Evolutionary conservation across 2,113 vertebrate genomes (phyloP).

Genomic region (Microtus montanus): DNA sequence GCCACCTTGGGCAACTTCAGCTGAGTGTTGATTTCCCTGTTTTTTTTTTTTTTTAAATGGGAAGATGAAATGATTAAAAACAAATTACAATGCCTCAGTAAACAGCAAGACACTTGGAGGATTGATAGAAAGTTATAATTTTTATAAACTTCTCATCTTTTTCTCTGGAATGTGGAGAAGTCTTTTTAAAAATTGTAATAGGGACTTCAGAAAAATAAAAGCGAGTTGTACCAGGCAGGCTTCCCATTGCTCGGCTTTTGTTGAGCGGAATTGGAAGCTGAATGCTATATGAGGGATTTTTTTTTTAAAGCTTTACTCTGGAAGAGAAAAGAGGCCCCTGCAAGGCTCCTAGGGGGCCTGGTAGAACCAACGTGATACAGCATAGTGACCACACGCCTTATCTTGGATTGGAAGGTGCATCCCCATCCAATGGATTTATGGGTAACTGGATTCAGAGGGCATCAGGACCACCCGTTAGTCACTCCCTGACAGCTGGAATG

Average conservation of each 20-base stretch:
- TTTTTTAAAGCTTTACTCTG: neutral
- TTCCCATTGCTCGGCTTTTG: neutral
- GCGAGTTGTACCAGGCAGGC: neutral
- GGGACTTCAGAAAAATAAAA: neutral
- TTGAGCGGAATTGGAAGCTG: neutral
- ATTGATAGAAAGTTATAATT: neutral
- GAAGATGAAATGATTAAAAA: neutral
- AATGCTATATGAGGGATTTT: neutral
- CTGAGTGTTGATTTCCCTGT: neutral
- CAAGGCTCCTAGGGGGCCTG: neutral
- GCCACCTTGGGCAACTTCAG: neutral
- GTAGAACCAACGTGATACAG: neutral
- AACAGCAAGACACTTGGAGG: neutral
- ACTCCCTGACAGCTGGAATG: neutral
- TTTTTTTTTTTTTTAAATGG: slow-evolving; percentile 32
- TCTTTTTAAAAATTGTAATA: neutral
- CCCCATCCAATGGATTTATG: neutral
- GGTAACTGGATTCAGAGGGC: neutral
- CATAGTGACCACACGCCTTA: neutral
- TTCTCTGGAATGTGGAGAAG: neutral
- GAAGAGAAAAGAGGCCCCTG: neutral
- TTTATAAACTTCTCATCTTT: neutral
- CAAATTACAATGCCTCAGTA: neutral
- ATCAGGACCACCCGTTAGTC: neutral
- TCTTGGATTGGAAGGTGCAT: neutral